These are phyloP conservation scores for Caenorhabditis inopinata DNA, from an alignment of 1,140 invertebrate genomes.

Conservation along the genomic window DNA sequence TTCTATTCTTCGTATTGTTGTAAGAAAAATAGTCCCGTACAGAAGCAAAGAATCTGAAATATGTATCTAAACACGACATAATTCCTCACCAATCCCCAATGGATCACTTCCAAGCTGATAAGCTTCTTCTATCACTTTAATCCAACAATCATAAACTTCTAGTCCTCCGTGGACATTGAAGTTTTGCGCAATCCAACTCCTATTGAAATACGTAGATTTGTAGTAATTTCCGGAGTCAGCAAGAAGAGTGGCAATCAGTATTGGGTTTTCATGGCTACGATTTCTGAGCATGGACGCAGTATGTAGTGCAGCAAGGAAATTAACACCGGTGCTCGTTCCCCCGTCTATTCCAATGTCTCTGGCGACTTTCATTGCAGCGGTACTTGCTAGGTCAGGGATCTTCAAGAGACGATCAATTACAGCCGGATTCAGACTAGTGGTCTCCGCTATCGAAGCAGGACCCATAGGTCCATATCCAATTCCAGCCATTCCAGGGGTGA, in stretches of 20 bases:
- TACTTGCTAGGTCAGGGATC: constrained; percentile 56
- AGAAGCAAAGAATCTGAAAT: too few relatives aligned
- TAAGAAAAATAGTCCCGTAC: too few relatives aligned
- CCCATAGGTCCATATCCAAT: constrained; percentile 52
- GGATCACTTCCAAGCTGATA: constrained; percentile 10
- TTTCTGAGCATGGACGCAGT: constrained; percentile 35
- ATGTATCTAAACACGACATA: background rate
- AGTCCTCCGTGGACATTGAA: constrained; percentile 54
- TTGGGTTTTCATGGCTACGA: background rate
- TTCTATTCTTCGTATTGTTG: too few relatives aligned
- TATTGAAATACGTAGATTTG: constrained; percentile 54
- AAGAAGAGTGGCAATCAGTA: constrained; percentile 49
- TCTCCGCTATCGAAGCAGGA: constrained; percentile 41
- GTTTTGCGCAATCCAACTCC: constrained; percentile 49
- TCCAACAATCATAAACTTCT: constrained; percentile 51
- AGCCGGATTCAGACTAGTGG: constrained; percentile 50
- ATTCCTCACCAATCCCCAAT: background rate
- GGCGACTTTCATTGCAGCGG: constrained; percentile 57
- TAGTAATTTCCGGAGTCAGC: constrained; percentile 51
- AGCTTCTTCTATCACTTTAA: constrained; percentile 36
- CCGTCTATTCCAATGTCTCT: constrained; percentile 51
- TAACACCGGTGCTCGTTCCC: constrained; percentile 55
- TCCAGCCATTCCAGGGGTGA: constrained; percentile 54
- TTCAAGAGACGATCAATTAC: constrained; percentile 56
- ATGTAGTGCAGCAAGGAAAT: constrained; percentile 54